These are phyloP conservation scores for Pachydiplax longipennis DNA, from an alignment of 2,888 invertebrate genomes.

Conservation along the genomic window DNA sequence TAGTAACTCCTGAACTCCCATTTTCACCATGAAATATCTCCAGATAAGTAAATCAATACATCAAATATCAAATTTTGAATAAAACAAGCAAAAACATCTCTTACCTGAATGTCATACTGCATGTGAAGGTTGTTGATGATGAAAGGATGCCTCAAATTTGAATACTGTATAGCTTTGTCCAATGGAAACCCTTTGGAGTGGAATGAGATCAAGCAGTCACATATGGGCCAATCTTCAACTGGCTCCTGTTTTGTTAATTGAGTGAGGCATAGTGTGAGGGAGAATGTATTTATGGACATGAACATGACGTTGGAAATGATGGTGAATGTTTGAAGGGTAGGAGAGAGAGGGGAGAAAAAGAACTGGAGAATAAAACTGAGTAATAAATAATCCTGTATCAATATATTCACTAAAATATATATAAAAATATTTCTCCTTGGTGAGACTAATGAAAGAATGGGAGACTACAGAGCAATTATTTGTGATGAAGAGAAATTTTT, in stretches of 20 bases:
- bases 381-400: not conserved
- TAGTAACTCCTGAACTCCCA: no score
- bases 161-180: conserved; percentile 97
- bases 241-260: conserved; percentile 70
- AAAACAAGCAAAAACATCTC: conserved; percentile 49
- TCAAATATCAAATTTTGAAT: no score
- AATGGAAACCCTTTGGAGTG: conserved; percentile 98
- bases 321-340: not conserved
- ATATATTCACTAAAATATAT: not conserved
- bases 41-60: no score
- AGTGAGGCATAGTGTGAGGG: not conserved
- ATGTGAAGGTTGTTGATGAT: conserved; percentile 98
- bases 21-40: no score
- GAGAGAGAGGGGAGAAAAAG: not conserved
- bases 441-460: not conserved
- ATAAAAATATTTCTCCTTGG: not conserved
- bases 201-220: conserved; percentile 97
- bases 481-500: no score
- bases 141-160: conserved; percentile 91
- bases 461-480: no score
- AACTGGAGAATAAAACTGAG: not conserved
- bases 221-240: conserved; percentile 97
- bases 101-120: conserved; percentile 96
- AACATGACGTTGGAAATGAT: not conserved
- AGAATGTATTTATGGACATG: not conserved